Base-by-base conservation (phyloP, 30 jellyfish, hydroid and myxozoan genomes). In the Aurelia aurita region DNA sequence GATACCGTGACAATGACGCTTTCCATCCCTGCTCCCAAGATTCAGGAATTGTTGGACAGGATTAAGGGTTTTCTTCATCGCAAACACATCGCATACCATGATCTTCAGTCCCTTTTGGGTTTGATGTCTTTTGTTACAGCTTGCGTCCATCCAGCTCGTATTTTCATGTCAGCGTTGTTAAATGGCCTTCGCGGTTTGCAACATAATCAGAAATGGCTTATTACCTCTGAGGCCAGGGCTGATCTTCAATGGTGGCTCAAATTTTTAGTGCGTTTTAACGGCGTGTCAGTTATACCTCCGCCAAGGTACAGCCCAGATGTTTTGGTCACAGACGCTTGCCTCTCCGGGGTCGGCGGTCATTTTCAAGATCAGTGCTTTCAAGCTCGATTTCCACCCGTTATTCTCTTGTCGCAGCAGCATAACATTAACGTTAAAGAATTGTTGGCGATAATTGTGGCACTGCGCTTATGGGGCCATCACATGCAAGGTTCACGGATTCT, bases 51-150 rank as follows among this genome's bases (percentile, higher is more conserved):
- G 66, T 55, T 22, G 28, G 66, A 55, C 28, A 19, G 28, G 28
- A 55, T 55, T 55, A 8, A 22, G 28, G 8, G 9, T 2, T 9
- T 55, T 7, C 28, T 16, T 8, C 66, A 10, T 10, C 66, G 9
- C 23, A 55, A 5, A 10, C 28, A 55, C 0, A 55, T 55, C 27
- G 5, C 66, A 0, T 22, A 55, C 28, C 66, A 55, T 22, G 66
- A 55, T n/a, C 66, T 55, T 55, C 28, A 55, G 66, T 55, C 66
- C 26, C 26, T 55, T 55, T 55, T 55, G n/a, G n/a, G n/a, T n/a
- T n/a, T n/a, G n/a, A n/a, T n/a, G 66, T 55, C 66, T 13, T 55
- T 55, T 55, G 66, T 55, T 55, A 55, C 66, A 2, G 66, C 66
- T 2, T 55, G 66, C 5, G 66, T 55, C 26, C 66, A 22, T 5